Evolutionary conservation across 2,113 vertebrate genomes (phyloP).

Genomic region (Mormyrus iriodes): DNA sequence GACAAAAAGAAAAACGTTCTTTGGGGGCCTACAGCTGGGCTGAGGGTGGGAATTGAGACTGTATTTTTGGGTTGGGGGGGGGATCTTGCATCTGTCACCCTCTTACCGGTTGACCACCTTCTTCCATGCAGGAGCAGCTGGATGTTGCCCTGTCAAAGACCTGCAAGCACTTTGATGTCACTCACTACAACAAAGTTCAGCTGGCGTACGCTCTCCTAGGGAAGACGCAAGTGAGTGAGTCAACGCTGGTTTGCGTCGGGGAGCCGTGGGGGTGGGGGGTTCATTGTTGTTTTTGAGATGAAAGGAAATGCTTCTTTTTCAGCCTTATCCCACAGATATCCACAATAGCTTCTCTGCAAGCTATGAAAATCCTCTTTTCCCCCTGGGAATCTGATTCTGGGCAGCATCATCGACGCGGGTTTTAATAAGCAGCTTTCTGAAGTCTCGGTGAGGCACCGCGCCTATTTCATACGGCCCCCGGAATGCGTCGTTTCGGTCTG

Average conservation of each 20-base stretch:
- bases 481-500: background rate
- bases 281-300: background rate
- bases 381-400: background rate
- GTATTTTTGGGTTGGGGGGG: background rate
- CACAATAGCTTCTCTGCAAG: background rate
- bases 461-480: background rate
- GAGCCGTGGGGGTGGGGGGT: background rate
- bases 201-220: constrained; percentile 90
- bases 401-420: background rate
- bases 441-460: background rate
- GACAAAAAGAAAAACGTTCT: background rate
- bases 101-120: background rate
- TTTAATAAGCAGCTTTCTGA: background rate
- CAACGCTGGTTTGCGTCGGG: background rate
- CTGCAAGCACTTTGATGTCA: constrained; percentile 94
- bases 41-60: background rate
- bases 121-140: constrained; percentile 78
- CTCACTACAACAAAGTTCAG: constrained; percentile 94
- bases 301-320: background rate
- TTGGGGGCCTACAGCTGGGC: background rate
- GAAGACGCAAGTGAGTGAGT: constrained; percentile 86
- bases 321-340: background rate
- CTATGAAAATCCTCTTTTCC: background rate
- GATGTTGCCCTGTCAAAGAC: constrained; percentile 96
- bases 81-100: background rate